These are phyloP conservation scores for Nasonia longicornis DNA, from an alignment of 1,140 invertebrate species.

Conservation along the genomic window DNA sequence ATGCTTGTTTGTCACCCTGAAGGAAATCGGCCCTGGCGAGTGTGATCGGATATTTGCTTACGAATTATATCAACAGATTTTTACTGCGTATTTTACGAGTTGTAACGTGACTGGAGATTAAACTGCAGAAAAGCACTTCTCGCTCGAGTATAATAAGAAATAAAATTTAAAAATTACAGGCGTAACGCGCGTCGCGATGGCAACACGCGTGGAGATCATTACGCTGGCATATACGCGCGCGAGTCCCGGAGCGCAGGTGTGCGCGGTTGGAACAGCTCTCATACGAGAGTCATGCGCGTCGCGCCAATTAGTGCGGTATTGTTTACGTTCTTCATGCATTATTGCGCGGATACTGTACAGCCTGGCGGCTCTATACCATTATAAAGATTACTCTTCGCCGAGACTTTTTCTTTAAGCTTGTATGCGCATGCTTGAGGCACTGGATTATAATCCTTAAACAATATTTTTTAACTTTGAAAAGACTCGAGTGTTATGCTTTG, in stretches of 20 bases:
- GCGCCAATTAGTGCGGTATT: conserved; percentile 23
- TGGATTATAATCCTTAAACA: background rate
- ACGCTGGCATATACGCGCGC: background rate
- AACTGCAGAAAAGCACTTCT: background rate
- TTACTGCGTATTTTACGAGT: no score
- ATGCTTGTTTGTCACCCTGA: background rate
- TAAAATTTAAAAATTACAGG: conserved; percentile 10
- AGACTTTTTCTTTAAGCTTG: no score
- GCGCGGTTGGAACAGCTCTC: background rate
- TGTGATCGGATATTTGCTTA: no score
- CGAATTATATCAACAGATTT: no score
- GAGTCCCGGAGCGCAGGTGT: background rate
- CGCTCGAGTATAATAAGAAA: background rate
- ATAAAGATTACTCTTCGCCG: background rate
- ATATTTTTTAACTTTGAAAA: background rate
- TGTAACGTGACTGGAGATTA: no score
- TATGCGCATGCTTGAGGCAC: no score
- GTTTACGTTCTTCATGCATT: conserved; percentile 9
- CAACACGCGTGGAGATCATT: conserved; percentile 15
- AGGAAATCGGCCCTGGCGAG: no score
- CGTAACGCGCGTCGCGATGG: conserved; percentile 1
- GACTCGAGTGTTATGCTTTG: background rate
- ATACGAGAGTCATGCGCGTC: background rate
- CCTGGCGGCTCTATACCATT: background rate
- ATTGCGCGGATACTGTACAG: background rate